Base-by-base conservation (phyloP, 2,113 vertebrate genomes). In the Neotoma lepida region DNA sequence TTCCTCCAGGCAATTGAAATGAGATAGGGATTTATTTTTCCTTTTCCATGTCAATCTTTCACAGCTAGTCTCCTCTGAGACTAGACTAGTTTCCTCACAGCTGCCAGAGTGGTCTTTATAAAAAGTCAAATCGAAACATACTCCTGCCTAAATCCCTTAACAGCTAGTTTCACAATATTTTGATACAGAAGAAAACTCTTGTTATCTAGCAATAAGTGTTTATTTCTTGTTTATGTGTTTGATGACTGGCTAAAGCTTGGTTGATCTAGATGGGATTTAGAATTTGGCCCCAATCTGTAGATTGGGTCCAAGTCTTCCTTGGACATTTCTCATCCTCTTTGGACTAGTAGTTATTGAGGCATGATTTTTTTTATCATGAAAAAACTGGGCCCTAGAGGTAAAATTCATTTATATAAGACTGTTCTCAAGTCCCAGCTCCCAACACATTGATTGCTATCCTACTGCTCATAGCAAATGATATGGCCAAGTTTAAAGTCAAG, bases 401-500 rank as follows among this genome's bases (percentile, higher is more conserved):
- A 86, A 86, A 15, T 22, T 9, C 30, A 61, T n/a, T n/a, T 30
- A 9, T 24, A 46, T 66, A 91, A 95, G 64, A 54, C 39, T 33
- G 18, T 73, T 88, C 70, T 84, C 4, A n/a, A 81, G 56, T 1
- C 58, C 89, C 24, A 18, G 49, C 35, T 91, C 33, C 61, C 54
- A 95, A 35, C 28, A 89, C 22, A 63, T 49, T 18, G 9, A 54
- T 13, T 28, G 73, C 28, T 20, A 70, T 39, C 20, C 54, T n/a
- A 54, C 33, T 88, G 28, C 35, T 96, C 33, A 93, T 41, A 85
- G 71, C 35, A 81, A 92, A 58, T 44, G 4, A 63, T 35, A 8
- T 44, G 46, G 51, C 46, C 64, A 86, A 87, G 86, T 39, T 73
- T 28, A 94, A 93, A 73, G 68, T 89, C 84, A 66, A 94, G 56